A percentile compares a stretch with the other conserved stretches of the same genome.
These are phyloP conservation scores for Pseudomyrmex cubaensis DNA, from an alignment of 1,140 invertebrate species.

Conservation along the genomic window DNA sequence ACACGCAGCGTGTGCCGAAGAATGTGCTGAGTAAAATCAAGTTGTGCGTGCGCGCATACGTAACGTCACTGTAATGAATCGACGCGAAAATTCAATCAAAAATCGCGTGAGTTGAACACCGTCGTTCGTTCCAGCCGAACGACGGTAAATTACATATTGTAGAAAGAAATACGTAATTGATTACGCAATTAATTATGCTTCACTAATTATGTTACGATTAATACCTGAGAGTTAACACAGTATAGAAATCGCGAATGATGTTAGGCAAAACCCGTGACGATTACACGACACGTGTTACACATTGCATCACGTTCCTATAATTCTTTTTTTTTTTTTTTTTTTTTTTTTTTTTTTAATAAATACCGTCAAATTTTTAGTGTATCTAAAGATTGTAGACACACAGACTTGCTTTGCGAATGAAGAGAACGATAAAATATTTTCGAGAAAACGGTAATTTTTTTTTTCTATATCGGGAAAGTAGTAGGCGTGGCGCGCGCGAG, in stretches of 20 bases:
- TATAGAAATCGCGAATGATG: too few relatives aligned
- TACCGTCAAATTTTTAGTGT: too few relatives aligned
- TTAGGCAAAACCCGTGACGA: too few relatives aligned
- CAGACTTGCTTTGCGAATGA: too few relatives aligned
- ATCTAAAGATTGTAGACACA: too few relatives aligned
- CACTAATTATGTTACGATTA: too few relatives aligned
- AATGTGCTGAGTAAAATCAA: slow-evolving; percentile 7
- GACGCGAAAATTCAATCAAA: background rate
- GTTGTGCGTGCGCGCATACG: slow-evolving; percentile 2
- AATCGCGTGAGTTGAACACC: background rate
- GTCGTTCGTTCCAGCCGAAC: too few relatives aligned
- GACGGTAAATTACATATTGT: background rate
- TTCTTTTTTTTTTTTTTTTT: too few relatives aligned
- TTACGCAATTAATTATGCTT: slow-evolving; percentile 4
- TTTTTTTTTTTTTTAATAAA: too few relatives aligned
- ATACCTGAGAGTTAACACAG: too few relatives aligned
- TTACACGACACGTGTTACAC: too few relatives aligned
- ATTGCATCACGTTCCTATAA: background rate
- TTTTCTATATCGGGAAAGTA: background rate
- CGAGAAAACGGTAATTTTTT: background rate
- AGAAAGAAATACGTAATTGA: background rate
- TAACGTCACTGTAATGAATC: background rate
- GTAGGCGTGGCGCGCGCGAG: slow-evolving; percentile 23
- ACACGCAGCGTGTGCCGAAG: background rate
- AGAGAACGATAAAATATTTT: too few relatives aligned